A percentile compares a stretch with the other conserved stretches of the same genome.
These are phyloP conservation scores for Synaphobranchus kaupii DNA, from an alignment of 2,797 vertebrate species.

Conservation along the genomic window DNA sequence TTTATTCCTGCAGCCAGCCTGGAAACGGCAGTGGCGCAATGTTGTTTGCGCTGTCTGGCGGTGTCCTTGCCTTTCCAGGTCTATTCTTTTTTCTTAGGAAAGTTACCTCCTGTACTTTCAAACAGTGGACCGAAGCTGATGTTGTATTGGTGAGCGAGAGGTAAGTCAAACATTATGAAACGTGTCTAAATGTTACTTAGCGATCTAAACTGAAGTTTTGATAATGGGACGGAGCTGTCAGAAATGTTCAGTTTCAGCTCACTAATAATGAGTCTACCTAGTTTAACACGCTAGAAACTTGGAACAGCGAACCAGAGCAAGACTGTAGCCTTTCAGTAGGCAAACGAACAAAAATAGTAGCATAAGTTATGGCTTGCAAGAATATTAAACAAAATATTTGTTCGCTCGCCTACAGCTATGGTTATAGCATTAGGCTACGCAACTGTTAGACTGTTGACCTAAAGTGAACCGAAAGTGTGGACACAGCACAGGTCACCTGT, in stretches of 20 bases:
- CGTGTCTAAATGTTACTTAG: background rate
- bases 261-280: background rate
- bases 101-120: constrained; percentile 57
- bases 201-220: background rate
- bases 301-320: background rate
- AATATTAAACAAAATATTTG: no score
- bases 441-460: background rate
- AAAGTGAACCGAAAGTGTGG: background rate
- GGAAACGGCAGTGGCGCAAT: constrained; percentile 47
- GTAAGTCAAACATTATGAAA: constrained; percentile 58
- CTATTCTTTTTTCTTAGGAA: constrained; percentile 73
- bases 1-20: background rate
- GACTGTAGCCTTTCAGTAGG: no score
- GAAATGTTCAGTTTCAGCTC: background rate
- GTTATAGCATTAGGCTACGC: no score
- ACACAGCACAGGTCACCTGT: background rate
- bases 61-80: constrained; percentile 77
- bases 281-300: background rate
- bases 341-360: no score
- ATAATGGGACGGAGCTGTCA: background rate
- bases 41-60: constrained; percentile 67
- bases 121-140: constrained; percentile 72
- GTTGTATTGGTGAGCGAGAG: constrained; percentile 78
- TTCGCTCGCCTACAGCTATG: no score
- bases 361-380: no score